Evolutionary conservation across 1,140 invertebrate species (phyloP).

Genomic region (Ctenoplectra terminalis): DNA sequence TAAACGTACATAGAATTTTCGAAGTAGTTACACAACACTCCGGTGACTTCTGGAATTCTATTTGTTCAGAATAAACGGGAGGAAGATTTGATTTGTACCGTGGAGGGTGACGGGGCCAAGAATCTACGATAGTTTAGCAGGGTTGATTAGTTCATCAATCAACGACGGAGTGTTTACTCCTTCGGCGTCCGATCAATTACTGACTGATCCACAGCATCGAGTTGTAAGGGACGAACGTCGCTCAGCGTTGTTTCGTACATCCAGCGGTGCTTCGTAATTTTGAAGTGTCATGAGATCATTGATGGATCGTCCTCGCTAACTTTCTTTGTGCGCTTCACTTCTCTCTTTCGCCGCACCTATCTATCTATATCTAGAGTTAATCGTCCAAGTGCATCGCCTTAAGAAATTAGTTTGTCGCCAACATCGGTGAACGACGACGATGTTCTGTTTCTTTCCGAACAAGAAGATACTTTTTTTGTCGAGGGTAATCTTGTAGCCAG

Average conservation of each 20-base stretch:
- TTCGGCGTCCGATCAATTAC: constrained; percentile 76
- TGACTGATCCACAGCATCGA: constrained; percentile 71
- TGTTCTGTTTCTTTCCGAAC: neutral
- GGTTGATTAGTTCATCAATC: constrained; percentile 80
- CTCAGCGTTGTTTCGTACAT: constrained; percentile 57
- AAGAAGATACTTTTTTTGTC: neutral
- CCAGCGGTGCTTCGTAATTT: constrained; percentile 65
- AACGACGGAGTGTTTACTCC: constrained; percentile 77
- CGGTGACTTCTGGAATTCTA: constrained; percentile 16
- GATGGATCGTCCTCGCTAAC: constrained; percentile 67
- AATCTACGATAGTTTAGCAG: constrained; percentile 61
- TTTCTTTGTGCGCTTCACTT: constrained; percentile 53
- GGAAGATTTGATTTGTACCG: constrained; percentile 49
- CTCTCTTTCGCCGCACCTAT: constrained; percentile 23
- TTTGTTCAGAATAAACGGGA: constrained; percentile 12
- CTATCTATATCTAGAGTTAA: constrained; percentile 58
- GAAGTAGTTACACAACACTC: neutral
- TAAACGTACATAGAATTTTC: neutral
- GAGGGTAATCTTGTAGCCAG: neutral
- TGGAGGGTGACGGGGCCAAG: neutral
- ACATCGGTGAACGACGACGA: constrained; percentile 21
- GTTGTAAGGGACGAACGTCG: constrained; percentile 53
- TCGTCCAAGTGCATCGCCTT: constrained; percentile 64
- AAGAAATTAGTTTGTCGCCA: constrained; percentile 62
- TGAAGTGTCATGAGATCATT: constrained; percentile 64